Evolutionary conservation across 2,888 invertebrate species (phyloP).

Genomic region (Xiphydria camelus): DNA sequence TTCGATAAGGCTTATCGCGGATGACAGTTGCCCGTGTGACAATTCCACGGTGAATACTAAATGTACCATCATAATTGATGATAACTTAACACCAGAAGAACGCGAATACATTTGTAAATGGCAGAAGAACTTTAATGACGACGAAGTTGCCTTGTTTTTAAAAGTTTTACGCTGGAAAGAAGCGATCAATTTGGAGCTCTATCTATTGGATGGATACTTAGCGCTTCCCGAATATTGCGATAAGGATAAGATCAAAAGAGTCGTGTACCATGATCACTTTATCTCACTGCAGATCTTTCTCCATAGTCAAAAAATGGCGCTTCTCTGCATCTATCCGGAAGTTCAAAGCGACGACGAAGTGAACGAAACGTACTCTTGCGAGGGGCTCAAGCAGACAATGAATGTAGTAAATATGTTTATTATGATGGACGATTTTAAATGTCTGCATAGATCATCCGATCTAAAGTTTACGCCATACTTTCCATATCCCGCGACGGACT

Average conservation of each 20-base stretch:
- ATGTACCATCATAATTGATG: neutral
- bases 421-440: conserved; percentile 46
- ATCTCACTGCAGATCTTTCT: conserved; percentile 33
- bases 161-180: conserved; percentile 41
- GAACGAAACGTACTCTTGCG: conserved; percentile 38
- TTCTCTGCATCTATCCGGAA: conserved; percentile 45
- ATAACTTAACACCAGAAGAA: neutral
- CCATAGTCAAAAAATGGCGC: conserved; percentile 41
- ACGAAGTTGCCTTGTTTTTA: conserved; percentile 20
- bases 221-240: conserved; percentile 10
- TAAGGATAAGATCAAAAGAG: too few species aligned
- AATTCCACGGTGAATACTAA: neutral
- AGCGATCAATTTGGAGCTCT: conserved; percentile 39
- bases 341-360: conserved; percentile 42
- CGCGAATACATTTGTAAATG: neutral
- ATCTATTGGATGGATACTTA: conserved; percentile 24
- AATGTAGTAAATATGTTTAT: conserved; percentile 39
- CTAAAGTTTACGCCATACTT: conserved; percentile 33
- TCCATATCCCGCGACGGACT: conserved; percentile 36
- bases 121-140: neutral
- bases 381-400: conserved; percentile 16
- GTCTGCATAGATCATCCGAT: conserved; percentile 21
- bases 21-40: neutral
- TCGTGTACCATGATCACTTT: conserved; percentile 26
- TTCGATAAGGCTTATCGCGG: too few species aligned